A percentile compares a stretch with the other conserved stretches of the same genome.
Conservation (phyloP, 1,140 invertebrate species). For the Drosophila burlai region DNA sequence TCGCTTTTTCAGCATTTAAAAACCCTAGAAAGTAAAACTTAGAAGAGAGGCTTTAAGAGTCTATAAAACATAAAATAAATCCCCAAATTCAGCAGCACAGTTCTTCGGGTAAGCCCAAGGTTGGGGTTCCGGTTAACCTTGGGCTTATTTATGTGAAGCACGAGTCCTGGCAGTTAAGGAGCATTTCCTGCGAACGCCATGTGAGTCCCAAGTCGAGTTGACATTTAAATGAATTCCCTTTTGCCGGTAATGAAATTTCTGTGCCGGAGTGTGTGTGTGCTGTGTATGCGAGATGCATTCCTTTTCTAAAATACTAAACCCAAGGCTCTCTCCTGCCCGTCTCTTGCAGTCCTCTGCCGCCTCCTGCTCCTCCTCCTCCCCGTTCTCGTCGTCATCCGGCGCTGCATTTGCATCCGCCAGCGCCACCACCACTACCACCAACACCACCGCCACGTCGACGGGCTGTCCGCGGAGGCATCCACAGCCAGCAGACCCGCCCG, state of each 20-base stretch:
- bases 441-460: not conserved
- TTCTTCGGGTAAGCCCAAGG: not conserved
- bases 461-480: slow-evolving; percentile 10
- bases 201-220: slow-evolving; percentile 9
- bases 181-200: not conserved
- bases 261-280: not conserved
- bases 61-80: no score
- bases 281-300: slow-evolving; percentile 8
- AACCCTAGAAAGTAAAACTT: no score
- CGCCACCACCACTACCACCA: not conserved
- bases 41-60: no score
- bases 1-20: no score
- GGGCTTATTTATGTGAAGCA: not conserved
- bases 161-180: not conserved
- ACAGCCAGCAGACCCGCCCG: not conserved
- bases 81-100: no score
- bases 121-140: not conserved
- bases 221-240: slow-evolving; percentile 29
- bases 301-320: slow-evolving; percentile 8
- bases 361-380: slow-evolving; percentile 9
- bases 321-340: slow-evolving; percentile 3
- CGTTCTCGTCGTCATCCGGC: slow-evolving; percentile 27
- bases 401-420: slow-evolving; percentile 24
- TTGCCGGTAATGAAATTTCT: slow-evolving; percentile 50
- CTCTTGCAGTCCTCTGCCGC: slow-evolving; percentile 4